A percentile compares a stretch with the other conserved stretches of the same genome.
These are phyloP conservation scores for Nomada fabriciana DNA, from an alignment of 2,888 invertebrate genomes.

Conservation along the genomic window DNA sequence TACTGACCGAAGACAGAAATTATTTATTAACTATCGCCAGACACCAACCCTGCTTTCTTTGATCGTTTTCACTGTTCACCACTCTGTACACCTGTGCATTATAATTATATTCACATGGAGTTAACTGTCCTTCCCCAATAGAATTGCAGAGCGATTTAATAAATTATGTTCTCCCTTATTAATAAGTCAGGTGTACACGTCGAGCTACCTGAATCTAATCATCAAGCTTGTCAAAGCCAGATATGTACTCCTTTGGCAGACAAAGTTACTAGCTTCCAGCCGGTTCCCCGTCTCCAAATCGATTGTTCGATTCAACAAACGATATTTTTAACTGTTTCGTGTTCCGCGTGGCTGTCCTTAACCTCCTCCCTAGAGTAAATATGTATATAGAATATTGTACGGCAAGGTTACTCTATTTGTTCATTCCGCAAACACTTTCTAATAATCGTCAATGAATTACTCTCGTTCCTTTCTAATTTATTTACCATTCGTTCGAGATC, in stretches of 20 bases:
- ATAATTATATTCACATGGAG: neutral
- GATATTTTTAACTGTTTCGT: slow-evolving; percentile 62
- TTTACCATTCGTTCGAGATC: slow-evolving; percentile 25
- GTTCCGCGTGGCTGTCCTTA: slow-evolving; percentile 57
- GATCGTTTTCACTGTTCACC: neutral
- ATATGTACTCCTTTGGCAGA: neutral
- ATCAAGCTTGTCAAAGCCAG: neutral
- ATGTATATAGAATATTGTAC: slow-evolving; percentile 8
- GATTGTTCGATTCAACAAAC: slow-evolving; percentile 31
- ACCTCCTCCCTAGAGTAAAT: slow-evolving; percentile 37
- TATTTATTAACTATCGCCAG: too few relatives aligned
- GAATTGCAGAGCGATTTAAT: neutral
- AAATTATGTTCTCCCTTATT: neutral
- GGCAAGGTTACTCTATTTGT: slow-evolving; percentile 23
- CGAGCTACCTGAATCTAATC: neutral
- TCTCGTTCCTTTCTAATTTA: slow-evolving; percentile 24
- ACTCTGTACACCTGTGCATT: neutral
- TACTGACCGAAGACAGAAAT: too few relatives aligned
- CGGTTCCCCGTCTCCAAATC: slow-evolving; percentile 24
- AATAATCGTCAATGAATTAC: slow-evolving; percentile 33
- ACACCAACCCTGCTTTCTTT: too few relatives aligned
- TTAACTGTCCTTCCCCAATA: neutral
- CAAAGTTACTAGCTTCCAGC: neutral
- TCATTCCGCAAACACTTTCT: slow-evolving; percentile 25
- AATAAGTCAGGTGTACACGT: neutral